These are phyloP conservation scores for Promerops cafer DNA, from an alignment of 2,113 vertebrate species.

Conservation along the genomic window DNA sequence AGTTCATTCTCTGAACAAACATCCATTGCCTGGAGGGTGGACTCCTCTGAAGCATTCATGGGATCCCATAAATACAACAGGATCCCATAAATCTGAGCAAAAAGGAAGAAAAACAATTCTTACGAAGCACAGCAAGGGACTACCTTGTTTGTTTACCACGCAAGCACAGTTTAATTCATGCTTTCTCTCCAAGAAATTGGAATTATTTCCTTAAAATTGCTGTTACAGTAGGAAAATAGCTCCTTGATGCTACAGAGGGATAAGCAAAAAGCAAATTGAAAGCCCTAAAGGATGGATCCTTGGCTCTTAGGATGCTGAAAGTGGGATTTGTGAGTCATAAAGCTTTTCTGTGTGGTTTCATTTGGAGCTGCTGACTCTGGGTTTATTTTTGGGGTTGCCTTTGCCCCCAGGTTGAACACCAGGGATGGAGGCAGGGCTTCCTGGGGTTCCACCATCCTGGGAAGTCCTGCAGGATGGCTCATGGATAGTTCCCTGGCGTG, in stretches of 20 bases:
- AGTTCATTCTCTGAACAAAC: neutral
- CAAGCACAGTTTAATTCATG: accelerated
- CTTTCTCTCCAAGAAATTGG: neutral
- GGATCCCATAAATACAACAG: neutral
- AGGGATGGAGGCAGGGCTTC: neutral
- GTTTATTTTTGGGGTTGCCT: neutral
- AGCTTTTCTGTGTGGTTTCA: neutral
- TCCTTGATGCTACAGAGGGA: neutral
- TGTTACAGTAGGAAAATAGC: neutral
- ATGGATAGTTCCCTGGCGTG: accelerated
- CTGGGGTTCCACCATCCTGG: neutral
- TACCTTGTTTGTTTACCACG: neutral
- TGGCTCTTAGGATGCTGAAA: neutral
- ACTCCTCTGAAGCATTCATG: neutral
- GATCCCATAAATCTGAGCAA: neutral
- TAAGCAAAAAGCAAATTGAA: neutral
- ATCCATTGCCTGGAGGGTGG: neutral
- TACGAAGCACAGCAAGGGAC: neutral
- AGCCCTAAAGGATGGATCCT: neutral
- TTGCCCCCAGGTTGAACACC: neutral
- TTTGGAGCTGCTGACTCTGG: neutral
- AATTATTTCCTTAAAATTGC: neutral
- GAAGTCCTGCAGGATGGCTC: neutral
- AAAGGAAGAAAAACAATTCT: neutral
- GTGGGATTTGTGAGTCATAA: neutral